phyloP scores from a whole-genome alignment of 2,113 vertebrate species.

The Neodon shergylaensis region DNA sequence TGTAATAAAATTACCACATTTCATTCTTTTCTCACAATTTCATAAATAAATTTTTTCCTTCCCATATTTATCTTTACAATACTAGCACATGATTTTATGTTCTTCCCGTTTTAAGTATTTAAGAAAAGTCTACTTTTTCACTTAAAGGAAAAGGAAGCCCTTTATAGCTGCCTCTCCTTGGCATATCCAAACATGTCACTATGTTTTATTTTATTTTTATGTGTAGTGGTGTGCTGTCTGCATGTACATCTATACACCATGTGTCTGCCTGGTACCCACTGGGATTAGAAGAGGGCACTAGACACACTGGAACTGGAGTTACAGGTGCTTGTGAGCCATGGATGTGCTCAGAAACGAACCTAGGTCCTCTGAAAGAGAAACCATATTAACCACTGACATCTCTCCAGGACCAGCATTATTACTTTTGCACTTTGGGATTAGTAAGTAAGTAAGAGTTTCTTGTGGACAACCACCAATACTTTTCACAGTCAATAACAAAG shows the following conservation, averaged over 20 bases:
- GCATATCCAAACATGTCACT: neutral
- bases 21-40: neutral
- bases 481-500: neutral
- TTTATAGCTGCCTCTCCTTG: neutral
- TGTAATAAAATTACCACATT: neutral
- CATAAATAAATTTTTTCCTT: neutral
- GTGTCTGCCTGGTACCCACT: neutral
- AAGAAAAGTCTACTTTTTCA: neutral
- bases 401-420: neutral
- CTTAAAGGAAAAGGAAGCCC: neutral
- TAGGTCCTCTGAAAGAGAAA: neutral
- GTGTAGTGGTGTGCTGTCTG: neutral
- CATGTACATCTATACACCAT: neutral
- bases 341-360: neutral
- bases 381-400: neutral
- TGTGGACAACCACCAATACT: neutral
- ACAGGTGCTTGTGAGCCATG: neutral
- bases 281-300: neutral
- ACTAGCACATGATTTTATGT: neutral
- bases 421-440: neutral
- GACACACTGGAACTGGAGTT: neutral
- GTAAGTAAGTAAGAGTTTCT: neutral
- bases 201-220: neutral
- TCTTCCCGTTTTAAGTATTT: neutral
- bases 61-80: neutral